A percentile compares a stretch with the other conserved stretches of the same genome.
Conservation (phyloP, 1,140 invertebrate genomes). For the Macrobrachium nipponense region DNA sequence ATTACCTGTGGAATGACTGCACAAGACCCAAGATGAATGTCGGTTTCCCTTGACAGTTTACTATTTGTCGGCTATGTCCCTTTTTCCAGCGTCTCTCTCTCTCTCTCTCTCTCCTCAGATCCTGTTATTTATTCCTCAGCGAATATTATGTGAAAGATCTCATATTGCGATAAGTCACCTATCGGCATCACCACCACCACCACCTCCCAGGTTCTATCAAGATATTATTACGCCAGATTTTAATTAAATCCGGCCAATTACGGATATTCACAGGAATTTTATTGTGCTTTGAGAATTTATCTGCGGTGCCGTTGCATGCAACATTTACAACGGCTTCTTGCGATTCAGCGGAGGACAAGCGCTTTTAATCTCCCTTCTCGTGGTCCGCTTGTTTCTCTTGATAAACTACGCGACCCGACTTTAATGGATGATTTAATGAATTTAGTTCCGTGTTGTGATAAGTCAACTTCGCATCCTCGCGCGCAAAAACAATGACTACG, state of each 20-base stretch:
- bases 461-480: too few species aligned
- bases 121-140: constrained; percentile 10
- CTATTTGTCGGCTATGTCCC: constrained; percentile 47
- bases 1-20: constrained; percentile 54
- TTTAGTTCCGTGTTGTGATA: not conserved
- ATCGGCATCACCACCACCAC: not conserved
- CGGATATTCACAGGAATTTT: not conserved
- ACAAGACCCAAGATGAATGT: constrained; percentile 55
- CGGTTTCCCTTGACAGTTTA: constrained; percentile 49
- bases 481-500: too few species aligned
- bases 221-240: not conserved
- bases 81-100: not conserved
- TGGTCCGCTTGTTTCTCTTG: not conserved
- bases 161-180: not conserved
- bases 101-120: constrained; percentile 10
- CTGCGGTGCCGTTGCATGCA: too few species aligned
- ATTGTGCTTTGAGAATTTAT: too few species aligned
- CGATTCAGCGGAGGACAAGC: too few species aligned
- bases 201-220: constrained; percentile 1
- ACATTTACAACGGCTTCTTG: too few species aligned
- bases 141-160: not conserved
- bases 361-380: not conserved
- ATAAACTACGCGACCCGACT: constrained; percentile 8
- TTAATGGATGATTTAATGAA: constrained; percentile 13
- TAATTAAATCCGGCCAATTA: not conserved